These are phyloP conservation scores for Otus sunia DNA, from an alignment of 2,113 vertebrate genomes.

Conservation along the genomic window DNA sequence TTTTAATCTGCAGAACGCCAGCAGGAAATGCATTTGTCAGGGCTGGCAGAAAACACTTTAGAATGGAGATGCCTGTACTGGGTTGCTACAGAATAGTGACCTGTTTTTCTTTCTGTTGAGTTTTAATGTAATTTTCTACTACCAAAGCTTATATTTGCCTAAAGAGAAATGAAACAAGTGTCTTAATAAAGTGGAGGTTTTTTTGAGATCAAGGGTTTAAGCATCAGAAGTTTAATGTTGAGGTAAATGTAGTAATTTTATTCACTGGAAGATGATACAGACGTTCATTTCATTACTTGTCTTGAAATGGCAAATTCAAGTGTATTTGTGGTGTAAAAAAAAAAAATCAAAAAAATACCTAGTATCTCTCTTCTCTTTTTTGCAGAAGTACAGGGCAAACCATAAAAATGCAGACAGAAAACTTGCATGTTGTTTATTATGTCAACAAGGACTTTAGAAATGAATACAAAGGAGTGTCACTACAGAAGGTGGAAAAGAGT, in stretches of 20 bases:
- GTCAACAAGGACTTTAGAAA: slow-evolving; percentile 94
- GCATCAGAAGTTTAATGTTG: background rate
- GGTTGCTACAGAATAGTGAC: background rate
- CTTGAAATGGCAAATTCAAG: background rate
- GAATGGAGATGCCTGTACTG: background rate
- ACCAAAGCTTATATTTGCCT: background rate
- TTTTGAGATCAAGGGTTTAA: background rate
- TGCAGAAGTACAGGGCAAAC: slow-evolving; percentile 90
- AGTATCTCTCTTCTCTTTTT: background rate
- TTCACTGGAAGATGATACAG: background rate
- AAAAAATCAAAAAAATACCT: background rate
- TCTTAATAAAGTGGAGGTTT: background rate
- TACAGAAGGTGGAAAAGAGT: slow-evolving; percentile 94
- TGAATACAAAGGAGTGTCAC: slow-evolving; percentile 87
- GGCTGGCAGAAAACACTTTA: background rate
- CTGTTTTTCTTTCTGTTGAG: background rate
- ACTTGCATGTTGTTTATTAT: slow-evolving; percentile 88
- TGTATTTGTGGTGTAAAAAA: background rate
- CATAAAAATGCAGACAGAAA: slow-evolving; percentile 91
- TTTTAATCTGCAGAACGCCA: slow-evolving; percentile 8
- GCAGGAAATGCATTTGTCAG: background rate
- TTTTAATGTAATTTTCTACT: background rate
- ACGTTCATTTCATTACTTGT: background rate
- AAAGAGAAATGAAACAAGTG: background rate
- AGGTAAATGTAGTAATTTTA: background rate